Percentiles rank a stretch among this genome's conserved stretches.
These are phyloP conservation scores for Stenopsyche tienmushanensis DNA, from an alignment of 1,140 invertebrate genomes.

Conservation along the genomic window DNA sequence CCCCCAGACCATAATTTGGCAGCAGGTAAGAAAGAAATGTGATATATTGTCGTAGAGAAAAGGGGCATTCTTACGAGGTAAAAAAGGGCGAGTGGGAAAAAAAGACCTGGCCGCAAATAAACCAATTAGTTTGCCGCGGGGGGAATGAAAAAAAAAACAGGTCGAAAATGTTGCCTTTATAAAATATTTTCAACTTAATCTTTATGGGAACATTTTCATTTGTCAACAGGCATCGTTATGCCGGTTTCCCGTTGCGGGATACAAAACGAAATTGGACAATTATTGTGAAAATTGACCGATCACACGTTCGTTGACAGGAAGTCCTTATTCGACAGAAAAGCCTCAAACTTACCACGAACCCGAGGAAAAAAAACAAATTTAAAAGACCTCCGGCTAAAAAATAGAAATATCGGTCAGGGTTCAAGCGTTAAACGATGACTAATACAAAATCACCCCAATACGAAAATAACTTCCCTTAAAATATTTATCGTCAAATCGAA, in stretches of 20 bases:
- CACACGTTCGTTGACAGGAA: too few species aligned
- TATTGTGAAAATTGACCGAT: background rate
- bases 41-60: constrained; percentile 23
- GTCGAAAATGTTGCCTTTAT: background rate
- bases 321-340: too few species aligned
- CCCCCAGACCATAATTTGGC: constrained; percentile 16
- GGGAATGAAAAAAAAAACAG: constrained; percentile 2
- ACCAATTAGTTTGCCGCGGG: constrained; percentile 20
- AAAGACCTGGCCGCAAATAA: constrained; percentile 25
- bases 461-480: too few species aligned
- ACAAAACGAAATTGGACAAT: constrained; percentile 22
- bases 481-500: too few species aligned
- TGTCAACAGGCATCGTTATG: constrained; percentile 1
- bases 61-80: background rate
- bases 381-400: too few species aligned
- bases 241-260: background rate
- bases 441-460: too few species aligned
- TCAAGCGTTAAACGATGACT: too few species aligned
- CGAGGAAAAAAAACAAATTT: too few species aligned
- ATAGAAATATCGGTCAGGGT: too few species aligned
- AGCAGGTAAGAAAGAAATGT: constrained; percentile 29
- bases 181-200: background rate
- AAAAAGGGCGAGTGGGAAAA: constrained; percentile 11
- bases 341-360: too few species aligned
- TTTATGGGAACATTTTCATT: constrained; percentile 17